phyloP scores from a whole-genome alignment of 2,113 vertebrate genomes.

The Numenius arquata region DNA sequence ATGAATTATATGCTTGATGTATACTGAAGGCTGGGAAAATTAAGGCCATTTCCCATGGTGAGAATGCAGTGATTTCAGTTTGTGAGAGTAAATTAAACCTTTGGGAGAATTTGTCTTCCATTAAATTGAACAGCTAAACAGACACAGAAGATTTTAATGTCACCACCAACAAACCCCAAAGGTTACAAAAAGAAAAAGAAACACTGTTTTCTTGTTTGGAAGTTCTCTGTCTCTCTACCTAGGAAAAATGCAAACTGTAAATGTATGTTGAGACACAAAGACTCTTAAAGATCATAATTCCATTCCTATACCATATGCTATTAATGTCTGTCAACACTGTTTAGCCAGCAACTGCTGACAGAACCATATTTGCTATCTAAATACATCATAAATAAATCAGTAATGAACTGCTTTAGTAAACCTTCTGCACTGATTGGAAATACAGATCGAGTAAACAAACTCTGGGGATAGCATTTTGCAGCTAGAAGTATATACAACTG shows the following conservation, averaged over 20 bases:
- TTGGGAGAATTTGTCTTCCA: slow-evolving; percentile 79
- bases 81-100: slow-evolving; percentile 79
- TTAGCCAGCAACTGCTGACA: slow-evolving; percentile 85
- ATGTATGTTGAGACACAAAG: slow-evolving; percentile 64
- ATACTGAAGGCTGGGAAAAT: slow-evolving; percentile 76
- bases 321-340: slow-evolving; percentile 86
- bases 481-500: slow-evolving; percentile 73
- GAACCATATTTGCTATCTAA: slow-evolving; percentile 85
- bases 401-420: slow-evolving; percentile 84
- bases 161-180: slow-evolving; percentile 73
- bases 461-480: slow-evolving; percentile 65
- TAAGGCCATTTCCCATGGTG: slow-evolving; percentile 76
- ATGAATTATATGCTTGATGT: slow-evolving; percentile 79
- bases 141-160: slow-evolving; percentile 76
- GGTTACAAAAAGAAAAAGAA: slow-evolving; percentile 65
- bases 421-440: slow-evolving; percentile 81
- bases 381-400: slow-evolving; percentile 88
- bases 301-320: slow-evolving; percentile 81
- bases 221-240: slow-evolving; percentile 43
- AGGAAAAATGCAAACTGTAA: slow-evolving; percentile 60
- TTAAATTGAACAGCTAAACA: slow-evolving; percentile 80
- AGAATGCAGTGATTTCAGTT: slow-evolving; percentile 75
- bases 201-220: slow-evolving; percentile 15
- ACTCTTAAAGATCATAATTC: slow-evolving; percentile 79
- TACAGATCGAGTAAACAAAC: slow-evolving; percentile 81